Evolutionary conservation across 2,113 vertebrate species (phyloP), one percentile per base, ranked within the genome.

Genomic region (Progne subis): DNA sequence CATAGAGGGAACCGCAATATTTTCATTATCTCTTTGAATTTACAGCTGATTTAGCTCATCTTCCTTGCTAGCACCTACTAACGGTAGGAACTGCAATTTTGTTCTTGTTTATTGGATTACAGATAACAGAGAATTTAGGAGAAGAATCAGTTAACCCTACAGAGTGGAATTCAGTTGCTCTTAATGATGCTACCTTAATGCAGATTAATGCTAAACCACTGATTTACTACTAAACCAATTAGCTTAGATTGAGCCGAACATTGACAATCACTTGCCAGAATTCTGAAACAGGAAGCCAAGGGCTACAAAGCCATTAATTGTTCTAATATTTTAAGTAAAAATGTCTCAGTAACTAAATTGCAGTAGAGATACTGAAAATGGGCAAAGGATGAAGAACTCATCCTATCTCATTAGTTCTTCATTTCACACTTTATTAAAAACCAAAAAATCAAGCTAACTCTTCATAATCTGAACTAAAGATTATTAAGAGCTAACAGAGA

Each of bases 161-260:
- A 74, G 70, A 77, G 21, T 41, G n/a, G 55, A 91, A 94, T 34
- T 83, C 50, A 47, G 39, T 52, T 77, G 32, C 47, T 89, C 57
- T 70, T 74, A 87, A 80, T 13, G 39, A 47, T 64, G 74, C 61
- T 52, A 59, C 3, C 0, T 60, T 96, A 90, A 94, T 92, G 31
- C 63, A 94, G 94, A 89, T 93, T 95, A 94, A 94, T 75, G 74
- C 31, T 94, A 95, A 96, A 89, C 88, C 86, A 88, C 32, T 71
- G 37, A 96, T 79, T 57, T 83, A 90, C 88, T 76, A 34, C 86
- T 84, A 94, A 96, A 64, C 60, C 91, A 94, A 93, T 94, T 84
- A 88, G 46, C 57, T 90, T 53, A 43, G 70, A 86, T 23, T 92
- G 52, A 94, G 88, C 90, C 2, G 0, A 82, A 63, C 72, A 60